phyloP scores from a whole-genome alignment of 2,888 invertebrate species.

The Protodeltote pygarga region DNA sequence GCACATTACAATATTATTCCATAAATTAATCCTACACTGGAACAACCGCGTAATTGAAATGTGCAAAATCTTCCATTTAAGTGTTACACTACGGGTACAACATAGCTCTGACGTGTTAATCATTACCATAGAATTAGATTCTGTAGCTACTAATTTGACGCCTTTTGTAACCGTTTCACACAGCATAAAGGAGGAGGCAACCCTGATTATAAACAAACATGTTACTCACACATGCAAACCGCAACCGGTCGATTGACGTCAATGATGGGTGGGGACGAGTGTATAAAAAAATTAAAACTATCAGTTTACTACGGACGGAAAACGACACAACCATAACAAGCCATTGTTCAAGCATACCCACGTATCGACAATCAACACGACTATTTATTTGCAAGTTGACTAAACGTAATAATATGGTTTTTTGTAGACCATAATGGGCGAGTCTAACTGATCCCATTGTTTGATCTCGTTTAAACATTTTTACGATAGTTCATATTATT shows the following conservation, averaged over 20 bases:
- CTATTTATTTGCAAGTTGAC: constrained; percentile 43
- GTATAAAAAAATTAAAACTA: constrained; percentile 79
- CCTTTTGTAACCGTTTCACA: constrained; percentile 21
- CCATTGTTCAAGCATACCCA: constrained; percentile 68
- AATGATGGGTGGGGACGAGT: constrained; percentile 75
- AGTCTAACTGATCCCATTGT: constrained; percentile 36
- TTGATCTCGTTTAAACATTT: constrained; percentile 32
- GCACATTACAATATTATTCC: too few relatives aligned
- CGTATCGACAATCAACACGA: constrained; percentile 51
- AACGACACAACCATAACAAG: constrained; percentile 73
- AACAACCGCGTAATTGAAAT: constrained; percentile 21
- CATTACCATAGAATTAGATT: constrained; percentile 14
- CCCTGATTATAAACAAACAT: constrained; percentile 55
- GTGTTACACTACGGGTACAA: not conserved
- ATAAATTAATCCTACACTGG: constrained; percentile 8
- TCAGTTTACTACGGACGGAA: constrained; percentile 78
- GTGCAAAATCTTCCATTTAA: constrained; percentile 17
- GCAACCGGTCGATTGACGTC: constrained; percentile 83
- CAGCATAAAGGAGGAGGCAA: constrained; percentile 39
- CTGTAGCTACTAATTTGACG: constrained; percentile 7
- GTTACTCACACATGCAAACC: constrained; percentile 54
- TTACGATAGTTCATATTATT: constrained; percentile 18
- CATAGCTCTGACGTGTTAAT: constrained; percentile 13
- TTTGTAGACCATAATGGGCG: constrained; percentile 24
- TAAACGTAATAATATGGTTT: constrained; percentile 35